Evolutionary conservation across 1,140 invertebrate genomes (phyloP), one percentile per base, ranked within the genome.

Genomic region (Pogonomyrmex californicus): DNA sequence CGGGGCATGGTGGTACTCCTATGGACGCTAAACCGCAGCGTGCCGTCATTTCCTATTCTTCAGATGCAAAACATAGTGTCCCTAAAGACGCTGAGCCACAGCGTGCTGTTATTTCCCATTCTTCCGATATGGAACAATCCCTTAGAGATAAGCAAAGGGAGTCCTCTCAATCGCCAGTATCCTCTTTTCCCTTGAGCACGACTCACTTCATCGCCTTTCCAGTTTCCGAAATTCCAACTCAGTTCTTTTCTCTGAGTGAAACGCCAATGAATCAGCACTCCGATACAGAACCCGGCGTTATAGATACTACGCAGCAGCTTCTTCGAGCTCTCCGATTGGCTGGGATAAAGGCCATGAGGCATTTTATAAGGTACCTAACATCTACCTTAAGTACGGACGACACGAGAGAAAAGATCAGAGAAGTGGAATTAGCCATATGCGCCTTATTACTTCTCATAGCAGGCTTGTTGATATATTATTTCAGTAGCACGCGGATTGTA

Each of bases 361-460:
- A 97, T 91, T 96, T 98, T 88, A 96, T 97, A 12, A 95, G 96
- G 71, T 96, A 96, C 75, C 95, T 97, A 73, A 96, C 96, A 71
- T 95, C 96, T 14, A 96, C 95, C 87, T 93, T 96, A 33, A 95
- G 95, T 73, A 95, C 94, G 38, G 95, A 96, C 14, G 96, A 97
- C 75, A 85, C 93, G 1, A 93, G 94, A 23, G 96, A 96, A 23
- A 97, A 97, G 90, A 96, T 97, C 75, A 93, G 95, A 36, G 97
- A 98, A 90, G 95, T 98, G 44, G 97, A 97, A 90, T 96, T 97
- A 86, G 96, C 97, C 1, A 94, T 98, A 88, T 97, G 97, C 63
- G 97, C 98, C 90, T 96, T 98, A 60, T 95, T 98, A 60, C 96
- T 98, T 60, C 94, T 98, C 44, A 96, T 98, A 41, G 97, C 97